Conservation (phyloP, 2,888 invertebrate species). For the Pilophorus perplexus region DNA sequence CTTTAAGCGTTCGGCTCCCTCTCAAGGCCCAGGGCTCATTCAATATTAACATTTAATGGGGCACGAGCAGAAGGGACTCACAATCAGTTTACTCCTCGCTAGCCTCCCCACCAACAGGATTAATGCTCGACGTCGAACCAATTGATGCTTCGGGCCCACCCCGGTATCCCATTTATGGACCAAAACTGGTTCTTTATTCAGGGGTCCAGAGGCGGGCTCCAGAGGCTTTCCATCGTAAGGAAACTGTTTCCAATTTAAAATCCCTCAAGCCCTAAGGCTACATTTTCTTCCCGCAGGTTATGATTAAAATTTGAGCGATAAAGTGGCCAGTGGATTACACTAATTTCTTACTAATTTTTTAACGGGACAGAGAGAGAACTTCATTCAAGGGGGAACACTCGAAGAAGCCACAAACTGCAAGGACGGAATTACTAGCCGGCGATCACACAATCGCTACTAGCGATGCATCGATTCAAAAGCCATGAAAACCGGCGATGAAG, state of each 20-base stretch:
- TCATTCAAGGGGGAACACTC: too few relatives aligned
- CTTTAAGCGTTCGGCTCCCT: slow-evolving; percentile 4
- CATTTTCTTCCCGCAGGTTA: background rate
- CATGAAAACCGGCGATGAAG: too few relatives aligned
- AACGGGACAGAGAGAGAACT: too few relatives aligned
- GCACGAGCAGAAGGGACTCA: background rate
- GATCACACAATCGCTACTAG: too few relatives aligned
- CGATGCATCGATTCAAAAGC: too few relatives aligned
- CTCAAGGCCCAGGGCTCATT: slow-evolving; percentile 12
- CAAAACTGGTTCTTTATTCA: slow-evolving; percentile 28
- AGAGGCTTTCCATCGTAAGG: background rate
- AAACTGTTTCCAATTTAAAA: background rate
- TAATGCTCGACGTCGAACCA: slow-evolving; percentile 25
- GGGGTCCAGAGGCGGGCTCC: background rate
- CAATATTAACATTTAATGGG: slow-evolving; percentile 22
- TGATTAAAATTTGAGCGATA: too few relatives aligned
- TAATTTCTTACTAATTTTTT: too few relatives aligned
- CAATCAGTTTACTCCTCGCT: slow-evolving; percentile 25
- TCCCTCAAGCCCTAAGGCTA: background rate
- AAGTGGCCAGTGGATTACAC: too few relatives aligned
- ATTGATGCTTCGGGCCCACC: slow-evolving; percentile 17
- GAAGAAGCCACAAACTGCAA: too few relatives aligned
- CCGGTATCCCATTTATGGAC: slow-evolving; percentile 16
- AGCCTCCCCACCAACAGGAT: background rate
- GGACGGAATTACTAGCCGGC: too few relatives aligned